Conservation (phyloP, 2,888 invertebrate genomes). For the Pecten maximus region DNA sequence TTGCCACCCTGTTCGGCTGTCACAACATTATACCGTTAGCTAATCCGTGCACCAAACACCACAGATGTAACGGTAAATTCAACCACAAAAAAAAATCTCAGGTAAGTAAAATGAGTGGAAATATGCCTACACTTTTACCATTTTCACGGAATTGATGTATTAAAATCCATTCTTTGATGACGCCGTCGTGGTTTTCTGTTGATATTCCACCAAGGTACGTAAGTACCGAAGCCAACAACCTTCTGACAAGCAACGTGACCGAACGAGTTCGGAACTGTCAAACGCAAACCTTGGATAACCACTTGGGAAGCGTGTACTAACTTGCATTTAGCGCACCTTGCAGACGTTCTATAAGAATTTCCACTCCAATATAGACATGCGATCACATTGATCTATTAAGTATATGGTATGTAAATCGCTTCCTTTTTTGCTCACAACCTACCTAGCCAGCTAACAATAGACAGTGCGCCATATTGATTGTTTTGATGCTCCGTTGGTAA, state of each 20-base stretch:
- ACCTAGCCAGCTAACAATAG: conserved; percentile 18
- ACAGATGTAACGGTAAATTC: not conserved
- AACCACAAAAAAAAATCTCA: not conserved
- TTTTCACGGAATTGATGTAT: conserved; percentile 10
- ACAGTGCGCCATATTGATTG: conserved; percentile 35
- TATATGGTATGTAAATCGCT: conserved; percentile 13
- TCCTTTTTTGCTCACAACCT: not conserved
- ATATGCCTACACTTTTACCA: not conserved
- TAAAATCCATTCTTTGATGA: not conserved
- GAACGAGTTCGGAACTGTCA: conserved; percentile 33
- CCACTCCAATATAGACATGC: not conserved
- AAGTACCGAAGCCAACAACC: conserved; percentile 6
- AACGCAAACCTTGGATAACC: not conserved
- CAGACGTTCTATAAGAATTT: not conserved
- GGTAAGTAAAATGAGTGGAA: not conserved
- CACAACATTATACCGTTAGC: not conserved
- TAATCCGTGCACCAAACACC: not conserved
- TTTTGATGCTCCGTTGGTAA: conserved; percentile 33
- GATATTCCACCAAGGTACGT: not conserved
- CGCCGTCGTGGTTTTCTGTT: not conserved
- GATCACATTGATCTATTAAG: conserved; percentile 28
- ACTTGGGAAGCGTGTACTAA: conserved; percentile 45
- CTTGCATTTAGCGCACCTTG: conserved; percentile 55
- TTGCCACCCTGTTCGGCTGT: not conserved
- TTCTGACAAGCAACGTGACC: not conserved